Evolutionary conservation across 2,888 invertebrate species (phyloP).

Genomic region (Napeogenes inachia): DNA sequence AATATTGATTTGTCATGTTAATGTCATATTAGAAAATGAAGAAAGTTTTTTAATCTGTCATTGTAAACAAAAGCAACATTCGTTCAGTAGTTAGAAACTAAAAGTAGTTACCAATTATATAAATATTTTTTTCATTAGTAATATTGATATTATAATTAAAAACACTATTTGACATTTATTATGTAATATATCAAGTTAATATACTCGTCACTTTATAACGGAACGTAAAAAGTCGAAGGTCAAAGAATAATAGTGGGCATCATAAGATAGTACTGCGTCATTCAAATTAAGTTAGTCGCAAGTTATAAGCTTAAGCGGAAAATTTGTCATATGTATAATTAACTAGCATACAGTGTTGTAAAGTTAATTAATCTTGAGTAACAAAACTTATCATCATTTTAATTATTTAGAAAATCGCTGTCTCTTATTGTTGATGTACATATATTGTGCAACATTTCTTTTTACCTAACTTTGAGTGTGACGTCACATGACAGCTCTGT

Average conservation of each 20-base stretch:
- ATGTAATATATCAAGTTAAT: constrained; percentile 21
- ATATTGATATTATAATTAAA: background rate
- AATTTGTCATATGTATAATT: no score
- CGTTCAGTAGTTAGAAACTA: no score
- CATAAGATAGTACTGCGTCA: constrained; percentile 23
- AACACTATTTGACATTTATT: constrained; percentile 11
- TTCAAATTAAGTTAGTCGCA: constrained; percentile 14
- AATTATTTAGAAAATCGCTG: background rate
- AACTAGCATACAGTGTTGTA: no score
- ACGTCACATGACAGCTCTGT: constrained; percentile 24
- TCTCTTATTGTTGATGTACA: background rate
- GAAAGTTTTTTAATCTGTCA: background rate
- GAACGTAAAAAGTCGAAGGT: constrained; percentile 20
- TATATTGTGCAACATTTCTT: constrained; percentile 19
- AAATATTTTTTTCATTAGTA: background rate
- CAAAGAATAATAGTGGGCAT: constrained; percentile 25
- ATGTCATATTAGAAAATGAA: background rate
- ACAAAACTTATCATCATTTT: no score
- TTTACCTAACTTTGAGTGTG: constrained; percentile 16
- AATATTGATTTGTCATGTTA: background rate
- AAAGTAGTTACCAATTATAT: no score
- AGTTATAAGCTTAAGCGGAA: background rate
- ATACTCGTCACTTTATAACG: constrained; percentile 19
- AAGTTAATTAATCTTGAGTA: no score
- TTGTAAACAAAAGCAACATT: background rate